Percentiles rank a stretch among this genome's conserved stretches.
Evolutionary conservation across 2,797 vertebrate species (phyloP).

Genomic region (Melanitta fusca): DNA sequence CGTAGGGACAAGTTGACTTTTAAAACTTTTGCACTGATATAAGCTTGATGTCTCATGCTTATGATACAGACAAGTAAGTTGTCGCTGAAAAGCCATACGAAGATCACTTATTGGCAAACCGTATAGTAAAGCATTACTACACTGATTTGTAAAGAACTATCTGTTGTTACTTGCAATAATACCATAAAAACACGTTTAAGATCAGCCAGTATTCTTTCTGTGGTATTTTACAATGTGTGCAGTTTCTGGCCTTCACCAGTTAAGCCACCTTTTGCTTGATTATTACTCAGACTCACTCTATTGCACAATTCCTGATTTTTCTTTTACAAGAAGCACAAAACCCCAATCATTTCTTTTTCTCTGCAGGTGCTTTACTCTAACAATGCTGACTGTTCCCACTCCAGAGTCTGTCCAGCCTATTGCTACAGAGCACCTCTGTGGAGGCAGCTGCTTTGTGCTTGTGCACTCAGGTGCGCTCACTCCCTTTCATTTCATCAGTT

Average conservation of each 20-base stretch:
- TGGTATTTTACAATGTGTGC: background rate
- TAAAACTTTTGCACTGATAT: background rate
- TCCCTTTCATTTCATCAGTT: background rate
- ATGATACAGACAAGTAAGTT: background rate
- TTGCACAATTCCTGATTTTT: background rate
- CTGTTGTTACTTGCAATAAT: background rate
- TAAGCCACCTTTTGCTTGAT: background rate
- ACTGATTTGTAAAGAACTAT: background rate
- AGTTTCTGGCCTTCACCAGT: background rate
- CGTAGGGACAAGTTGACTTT: background rate
- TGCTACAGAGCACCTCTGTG: background rate
- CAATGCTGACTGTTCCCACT: background rate
- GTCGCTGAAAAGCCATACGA: background rate
- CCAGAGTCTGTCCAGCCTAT: background rate
- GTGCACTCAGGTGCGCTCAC: too few relatives aligned
- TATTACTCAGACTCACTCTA: background rate
- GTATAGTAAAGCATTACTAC: background rate
- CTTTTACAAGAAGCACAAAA: background rate
- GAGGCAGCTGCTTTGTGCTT: background rate
- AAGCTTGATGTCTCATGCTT: background rate
- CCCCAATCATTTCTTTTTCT: background rate
- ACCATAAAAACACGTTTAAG: background rate
- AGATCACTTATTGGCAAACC: background rate
- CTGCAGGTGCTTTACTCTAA: fast-evolving
- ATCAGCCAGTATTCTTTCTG: background rate